Conservation (phyloP, 2,797 vertebrate genomes). For the Enteromius radiatus region DNA sequence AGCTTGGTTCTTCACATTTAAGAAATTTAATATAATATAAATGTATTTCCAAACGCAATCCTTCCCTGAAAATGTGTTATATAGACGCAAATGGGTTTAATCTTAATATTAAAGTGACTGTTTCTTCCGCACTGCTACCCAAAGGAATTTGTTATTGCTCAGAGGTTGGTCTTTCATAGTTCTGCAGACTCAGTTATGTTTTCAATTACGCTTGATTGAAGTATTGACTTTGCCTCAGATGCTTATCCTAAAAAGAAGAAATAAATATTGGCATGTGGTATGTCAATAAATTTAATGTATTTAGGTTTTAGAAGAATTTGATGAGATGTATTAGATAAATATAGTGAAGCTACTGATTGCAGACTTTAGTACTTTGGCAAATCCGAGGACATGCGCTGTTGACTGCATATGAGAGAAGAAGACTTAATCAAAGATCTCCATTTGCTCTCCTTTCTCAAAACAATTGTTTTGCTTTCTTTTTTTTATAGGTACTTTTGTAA, state of each 20-base stretch:
- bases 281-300: background rate
- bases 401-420: background rate
- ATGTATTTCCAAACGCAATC: background rate
- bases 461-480: background rate
- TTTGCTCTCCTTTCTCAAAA: background rate
- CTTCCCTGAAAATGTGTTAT: background rate
- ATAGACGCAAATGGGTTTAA: background rate
- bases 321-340: background rate
- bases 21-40: background rate
- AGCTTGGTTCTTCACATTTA: background rate
- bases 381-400: background rate
- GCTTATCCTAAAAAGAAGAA: background rate
- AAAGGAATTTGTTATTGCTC: background rate
- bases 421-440: background rate
- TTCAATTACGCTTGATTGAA: constrained; percentile 2
- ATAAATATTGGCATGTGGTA: background rate
- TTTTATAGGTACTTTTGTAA: constrained; percentile 80
- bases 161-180: background rate
- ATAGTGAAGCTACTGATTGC: background rate
- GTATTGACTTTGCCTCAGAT: constrained; percentile 11
- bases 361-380: background rate
- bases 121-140: background rate
- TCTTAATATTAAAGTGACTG: background rate
- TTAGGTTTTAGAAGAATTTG: background rate
- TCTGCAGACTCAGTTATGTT: constrained; percentile 5